Evolutionary conservation across 2,797 vertebrate species (phyloP).

Genomic region (Podarcis siculus): DNA sequence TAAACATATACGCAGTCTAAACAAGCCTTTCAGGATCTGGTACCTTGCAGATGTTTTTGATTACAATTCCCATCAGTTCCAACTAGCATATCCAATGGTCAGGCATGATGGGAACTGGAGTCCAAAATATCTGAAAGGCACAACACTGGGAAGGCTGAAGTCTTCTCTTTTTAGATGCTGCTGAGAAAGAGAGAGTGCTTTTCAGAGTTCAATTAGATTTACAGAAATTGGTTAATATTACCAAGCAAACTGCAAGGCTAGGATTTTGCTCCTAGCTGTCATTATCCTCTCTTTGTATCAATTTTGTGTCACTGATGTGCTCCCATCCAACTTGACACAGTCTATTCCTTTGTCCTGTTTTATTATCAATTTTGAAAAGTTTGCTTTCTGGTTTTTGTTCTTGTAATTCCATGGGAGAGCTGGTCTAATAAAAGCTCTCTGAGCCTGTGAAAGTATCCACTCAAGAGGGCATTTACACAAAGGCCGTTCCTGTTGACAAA

Average conservation of each 20-base stretch:
- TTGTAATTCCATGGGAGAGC: neutral
- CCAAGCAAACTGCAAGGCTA: neutral
- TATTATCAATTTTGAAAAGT: neutral
- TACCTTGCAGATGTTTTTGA: no score
- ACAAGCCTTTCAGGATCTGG: no score
- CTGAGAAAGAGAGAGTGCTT: neutral
- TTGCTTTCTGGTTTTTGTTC: neutral
- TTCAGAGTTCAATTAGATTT: neutral
- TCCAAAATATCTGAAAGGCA: no score
- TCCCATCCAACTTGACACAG: neutral
- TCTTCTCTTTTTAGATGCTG: neutral
- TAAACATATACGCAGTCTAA: no score
- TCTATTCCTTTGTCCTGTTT: neutral
- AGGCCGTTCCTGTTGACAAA: conserved; percentile 27
- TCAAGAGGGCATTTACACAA: neutral
- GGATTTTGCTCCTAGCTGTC: neutral
- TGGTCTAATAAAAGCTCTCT: neutral
- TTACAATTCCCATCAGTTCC: no score
- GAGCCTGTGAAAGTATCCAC: neutral
- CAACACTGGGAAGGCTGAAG: no score
- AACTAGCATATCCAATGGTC: no score
- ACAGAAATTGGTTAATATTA: neutral
- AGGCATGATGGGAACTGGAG: no score
- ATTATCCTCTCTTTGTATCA: neutral
- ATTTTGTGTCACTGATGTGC: neutral